A percentile compares a stretch with the other conserved stretches of the same genome.
These are phyloP conservation scores for Varanus komodoensis DNA, from an alignment of 2,113 vertebrate species.

Conservation along the genomic window DNA sequence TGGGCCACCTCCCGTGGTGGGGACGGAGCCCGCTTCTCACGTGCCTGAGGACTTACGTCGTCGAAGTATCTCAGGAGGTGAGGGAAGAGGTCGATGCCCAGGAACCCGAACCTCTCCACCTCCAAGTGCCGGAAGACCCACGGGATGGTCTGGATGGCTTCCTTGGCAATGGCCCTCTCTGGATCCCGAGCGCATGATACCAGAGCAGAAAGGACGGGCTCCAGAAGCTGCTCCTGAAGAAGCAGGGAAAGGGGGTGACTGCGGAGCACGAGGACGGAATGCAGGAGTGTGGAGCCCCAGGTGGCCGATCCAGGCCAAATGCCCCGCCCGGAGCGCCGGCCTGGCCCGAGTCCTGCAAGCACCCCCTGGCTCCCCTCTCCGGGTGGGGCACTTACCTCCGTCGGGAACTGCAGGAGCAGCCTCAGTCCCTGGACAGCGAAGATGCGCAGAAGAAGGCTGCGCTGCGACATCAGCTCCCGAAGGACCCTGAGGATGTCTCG, in stretches of 20 bases:
- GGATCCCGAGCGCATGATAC: background rate
- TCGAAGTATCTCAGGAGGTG: background rate
- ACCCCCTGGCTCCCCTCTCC: no score
- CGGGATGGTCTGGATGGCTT: background rate
- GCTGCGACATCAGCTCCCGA: background rate
- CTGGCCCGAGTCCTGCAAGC: no score
- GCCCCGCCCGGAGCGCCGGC: no score
- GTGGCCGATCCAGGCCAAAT: background rate
- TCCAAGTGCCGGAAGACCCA: background rate
- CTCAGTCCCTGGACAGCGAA: background rate
- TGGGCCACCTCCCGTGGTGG: no score
- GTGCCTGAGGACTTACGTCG: background rate
- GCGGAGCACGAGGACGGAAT: no score
- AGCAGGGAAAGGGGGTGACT: background rate
- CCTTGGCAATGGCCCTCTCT: background rate
- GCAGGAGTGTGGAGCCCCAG: no score
- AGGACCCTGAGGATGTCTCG: slow-evolving; percentile 2
- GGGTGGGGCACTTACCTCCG: no score
- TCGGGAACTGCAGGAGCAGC: background rate
- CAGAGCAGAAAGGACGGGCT: background rate
- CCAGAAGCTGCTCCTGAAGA: background rate
- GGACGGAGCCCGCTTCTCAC: background rate
- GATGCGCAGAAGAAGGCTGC: background rate
- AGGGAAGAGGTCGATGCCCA: background rate
- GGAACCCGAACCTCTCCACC: background rate